A percentile compares a stretch with the other conserved stretches of the same genome.
phyloP scores from a whole-genome alignment of 2,797 vertebrate genomes.

The Tolypeutes matacus region DNA sequence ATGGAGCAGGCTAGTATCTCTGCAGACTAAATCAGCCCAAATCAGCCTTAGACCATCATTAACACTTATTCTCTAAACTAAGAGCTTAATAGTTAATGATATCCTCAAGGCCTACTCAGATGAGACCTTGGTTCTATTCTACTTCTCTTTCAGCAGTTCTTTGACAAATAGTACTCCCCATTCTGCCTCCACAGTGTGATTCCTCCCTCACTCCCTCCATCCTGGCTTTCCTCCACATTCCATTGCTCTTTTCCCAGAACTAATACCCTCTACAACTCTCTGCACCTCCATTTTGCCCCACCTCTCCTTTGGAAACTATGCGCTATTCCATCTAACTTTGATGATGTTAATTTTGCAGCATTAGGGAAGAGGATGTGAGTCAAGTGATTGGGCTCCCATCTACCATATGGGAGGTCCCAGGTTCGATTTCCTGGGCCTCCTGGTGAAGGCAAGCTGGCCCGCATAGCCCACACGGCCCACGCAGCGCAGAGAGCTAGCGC shows the following conservation, averaged over 20 bases:
- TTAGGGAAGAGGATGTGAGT: no score
- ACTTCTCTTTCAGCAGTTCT: not conserved
- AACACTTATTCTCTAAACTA: not conserved
- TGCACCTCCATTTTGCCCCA: not conserved
- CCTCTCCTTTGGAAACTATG: not conserved
- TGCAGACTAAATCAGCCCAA: not conserved
- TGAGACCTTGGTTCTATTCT: not conserved
- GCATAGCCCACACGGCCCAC: no score
- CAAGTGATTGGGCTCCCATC: no score
- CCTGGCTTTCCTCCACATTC: not conserved
- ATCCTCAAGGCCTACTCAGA: not conserved
- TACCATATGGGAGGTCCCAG: no score
- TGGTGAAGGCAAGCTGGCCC: no score
- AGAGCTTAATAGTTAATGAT: not conserved
- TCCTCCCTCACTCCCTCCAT: not conserved
- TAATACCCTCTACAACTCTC: not conserved
- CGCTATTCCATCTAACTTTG: not conserved
- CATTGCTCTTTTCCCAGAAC: not conserved
- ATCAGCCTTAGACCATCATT: not conserved
- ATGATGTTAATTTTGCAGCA: not conserved
- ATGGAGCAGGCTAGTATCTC: not conserved
- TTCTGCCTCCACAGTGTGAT: not conserved
- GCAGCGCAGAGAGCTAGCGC: no score
- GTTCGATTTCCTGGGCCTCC: no score
- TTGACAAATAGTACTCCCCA: not conserved